Evolutionary conservation across 2,888 invertebrate genomes (phyloP).

Genomic region (Anarsia innoxiella): DNA sequence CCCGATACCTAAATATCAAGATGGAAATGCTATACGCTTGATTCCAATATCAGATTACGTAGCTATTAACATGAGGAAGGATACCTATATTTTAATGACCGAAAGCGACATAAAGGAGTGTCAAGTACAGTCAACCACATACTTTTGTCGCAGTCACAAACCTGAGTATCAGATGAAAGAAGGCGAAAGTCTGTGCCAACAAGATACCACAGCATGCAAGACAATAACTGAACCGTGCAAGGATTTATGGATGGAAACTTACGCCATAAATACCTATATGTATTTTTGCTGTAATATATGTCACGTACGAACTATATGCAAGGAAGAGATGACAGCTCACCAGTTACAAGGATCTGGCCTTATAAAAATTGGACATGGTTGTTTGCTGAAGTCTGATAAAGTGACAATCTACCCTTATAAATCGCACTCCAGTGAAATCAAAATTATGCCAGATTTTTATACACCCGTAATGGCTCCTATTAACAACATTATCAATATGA

Average conservation of each 20-base stretch:
- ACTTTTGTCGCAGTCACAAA: constrained; percentile 8
- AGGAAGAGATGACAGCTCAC: constrained; percentile 12
- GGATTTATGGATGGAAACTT: constrained; percentile 4
- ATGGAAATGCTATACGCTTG: constrained; percentile 13
- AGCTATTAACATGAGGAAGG: constrained; percentile 14
- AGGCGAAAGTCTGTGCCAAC: constrained; percentile 9
- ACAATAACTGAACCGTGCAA: not conserved
- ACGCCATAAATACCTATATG: constrained; percentile 8
- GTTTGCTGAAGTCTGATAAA: constrained; percentile 10
- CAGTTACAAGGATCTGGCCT: constrained; percentile 9
- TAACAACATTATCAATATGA: constrained; percentile 6
- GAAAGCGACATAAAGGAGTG: constrained; percentile 10
- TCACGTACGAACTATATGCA: constrained; percentile 10
- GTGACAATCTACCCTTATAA: constrained; percentile 10
- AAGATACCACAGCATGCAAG: constrained; percentile 4
- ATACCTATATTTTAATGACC: constrained; percentile 12
- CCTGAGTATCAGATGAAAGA: constrained; percentile 9
- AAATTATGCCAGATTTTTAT: not conserved
- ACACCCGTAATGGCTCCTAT: constrained; percentile 3
- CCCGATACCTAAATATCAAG: not conserved
- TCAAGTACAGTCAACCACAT: not conserved
- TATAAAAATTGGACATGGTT: constrained; percentile 10
- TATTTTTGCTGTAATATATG: constrained; percentile 13
- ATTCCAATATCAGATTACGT: constrained; percentile 16
- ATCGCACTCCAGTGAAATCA: not conserved